phyloP scores from a whole-genome alignment of 2,797 vertebrate genomes.

The Prunella strophiata region DNA sequence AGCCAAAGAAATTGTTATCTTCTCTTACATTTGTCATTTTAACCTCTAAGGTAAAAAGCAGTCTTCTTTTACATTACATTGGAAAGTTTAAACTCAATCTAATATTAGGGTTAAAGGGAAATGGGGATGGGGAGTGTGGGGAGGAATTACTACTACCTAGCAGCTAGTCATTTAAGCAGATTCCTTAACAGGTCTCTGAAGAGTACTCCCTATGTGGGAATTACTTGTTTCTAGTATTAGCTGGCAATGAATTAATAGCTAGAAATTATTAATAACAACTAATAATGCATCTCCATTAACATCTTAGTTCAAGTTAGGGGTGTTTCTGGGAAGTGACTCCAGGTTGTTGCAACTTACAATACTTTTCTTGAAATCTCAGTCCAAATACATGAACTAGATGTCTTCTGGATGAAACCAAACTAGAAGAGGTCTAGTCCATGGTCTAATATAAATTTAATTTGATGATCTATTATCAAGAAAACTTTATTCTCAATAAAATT shows the following conservation, averaged over 20 bases:
- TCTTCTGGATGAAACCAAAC: neutral
- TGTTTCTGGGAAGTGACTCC: neutral
- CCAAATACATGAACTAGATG: neutral
- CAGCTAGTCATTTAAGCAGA: neutral
- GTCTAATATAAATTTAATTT: neutral
- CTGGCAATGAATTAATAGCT: neutral
- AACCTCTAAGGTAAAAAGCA: constrained; percentile 6
- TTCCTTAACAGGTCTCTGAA: neutral
- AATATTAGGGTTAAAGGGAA: neutral
- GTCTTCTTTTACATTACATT: neutral
- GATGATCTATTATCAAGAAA: neutral
- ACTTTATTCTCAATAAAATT: neutral
- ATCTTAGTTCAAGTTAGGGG: neutral
- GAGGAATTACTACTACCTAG: neutral
- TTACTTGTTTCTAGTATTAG: neutral
- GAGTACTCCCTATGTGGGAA: neutral
- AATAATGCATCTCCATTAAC: neutral
- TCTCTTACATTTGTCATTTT: constrained; percentile 29
- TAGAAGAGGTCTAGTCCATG: neutral
- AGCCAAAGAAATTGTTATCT: constrained; percentile 3
- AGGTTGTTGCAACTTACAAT: neutral
- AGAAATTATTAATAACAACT: neutral
- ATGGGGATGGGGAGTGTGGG: neutral
- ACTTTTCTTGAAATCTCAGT: neutral
- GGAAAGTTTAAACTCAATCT: neutral